Evolutionary conservation across 1,140 invertebrate species (phyloP).

Genomic region (Drosophila orosa): DNA sequence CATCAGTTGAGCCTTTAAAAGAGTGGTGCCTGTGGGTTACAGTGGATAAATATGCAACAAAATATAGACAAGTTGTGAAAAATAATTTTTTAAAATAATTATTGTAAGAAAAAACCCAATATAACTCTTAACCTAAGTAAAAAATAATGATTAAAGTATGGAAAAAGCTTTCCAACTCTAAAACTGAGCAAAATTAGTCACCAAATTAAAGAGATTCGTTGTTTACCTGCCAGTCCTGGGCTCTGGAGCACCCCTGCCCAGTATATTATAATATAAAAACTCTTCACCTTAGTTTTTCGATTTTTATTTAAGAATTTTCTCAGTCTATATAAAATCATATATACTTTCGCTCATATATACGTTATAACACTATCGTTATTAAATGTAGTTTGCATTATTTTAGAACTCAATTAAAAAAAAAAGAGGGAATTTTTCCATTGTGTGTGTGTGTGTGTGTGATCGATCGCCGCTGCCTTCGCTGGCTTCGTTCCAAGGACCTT

Average conservation of each 20-base stretch:
- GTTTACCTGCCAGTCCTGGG: not conserved
- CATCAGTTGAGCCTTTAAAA: too few relatives aligned
- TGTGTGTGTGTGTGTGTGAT: slow-evolving; percentile 7
- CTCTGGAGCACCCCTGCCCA: not conserved
- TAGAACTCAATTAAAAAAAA: slow-evolving; percentile 60
- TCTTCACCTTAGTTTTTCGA: slow-evolving; percentile 44
- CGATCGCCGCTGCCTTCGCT: too few relatives aligned
- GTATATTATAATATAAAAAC: not conserved
- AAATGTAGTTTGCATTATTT: slow-evolving; percentile 58
- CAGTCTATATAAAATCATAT: slow-evolving; percentile 75
- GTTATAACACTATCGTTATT: slow-evolving; percentile 65
- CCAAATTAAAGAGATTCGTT: not conserved
- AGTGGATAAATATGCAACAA: too few relatives aligned
- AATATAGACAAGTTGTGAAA: too few relatives aligned
- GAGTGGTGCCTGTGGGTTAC: too few relatives aligned
- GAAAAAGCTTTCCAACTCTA: too few relatives aligned
- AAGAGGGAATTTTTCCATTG: slow-evolving; percentile 24
- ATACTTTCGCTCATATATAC: slow-evolving; percentile 60
- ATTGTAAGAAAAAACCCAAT: too few relatives aligned
- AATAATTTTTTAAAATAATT: too few relatives aligned
- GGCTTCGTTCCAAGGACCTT: slow-evolving; percentile 3
- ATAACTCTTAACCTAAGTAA: too few relatives aligned
- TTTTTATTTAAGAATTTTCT: slow-evolving; percentile 76
- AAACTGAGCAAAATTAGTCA: not conserved
- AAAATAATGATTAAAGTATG: too few relatives aligned